Base-by-base conservation (phyloP, 2,113 vertebrate species). In the Entomyzon cyanotis region DNA sequence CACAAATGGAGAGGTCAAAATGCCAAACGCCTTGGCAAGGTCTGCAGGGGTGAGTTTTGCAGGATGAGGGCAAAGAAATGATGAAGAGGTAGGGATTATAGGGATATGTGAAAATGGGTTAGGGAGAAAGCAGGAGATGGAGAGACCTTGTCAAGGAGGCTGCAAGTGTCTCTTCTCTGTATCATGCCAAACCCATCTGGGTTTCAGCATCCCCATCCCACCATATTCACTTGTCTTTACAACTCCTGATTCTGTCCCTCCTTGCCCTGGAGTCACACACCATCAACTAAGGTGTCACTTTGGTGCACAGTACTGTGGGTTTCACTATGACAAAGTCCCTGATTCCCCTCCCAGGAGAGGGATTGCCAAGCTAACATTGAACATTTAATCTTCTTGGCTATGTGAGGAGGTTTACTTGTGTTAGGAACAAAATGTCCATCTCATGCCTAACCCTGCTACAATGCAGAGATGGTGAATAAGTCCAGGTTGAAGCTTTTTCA, bases 1-100 rank as follows among this genome's bases (percentile, higher is more conserved):
- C 4, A 4, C 17, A 67, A 58, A 50, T 2, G 7, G 50, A 79
- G 52, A 37, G 10, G 35, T 16, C 27, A 27, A 77, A 86, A 50
- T 0, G 1, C 10, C 33, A 31, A 44, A 53, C 11, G 25, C 15
- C 27, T 4, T 1, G 1, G 39, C 0, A 11, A 76, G 52, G 62
- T 71, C 33, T 75, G 21, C 8, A 16, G 58, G 17, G 7, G 21
- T 52, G 30, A 33, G 28, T 13, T 59, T 63, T 56, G 31, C 5
- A 35, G 35, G 14, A 25, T 0, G 1, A 25, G 23, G 49, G 9
- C 9, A 62, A 90, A 50, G 52, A 52, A 52, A 15, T 7, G 9
- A 23, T 33, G 42, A 59, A 33, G 28, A 53, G 16, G 14, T 23
- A 60, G n/a, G n/a, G n/a, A n/a, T n/a, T n/a, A n/a, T n/a, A n/a